Base-by-base conservation (phyloP, 2,888 invertebrate genomes). In the Heliconius cydno region DNA sequence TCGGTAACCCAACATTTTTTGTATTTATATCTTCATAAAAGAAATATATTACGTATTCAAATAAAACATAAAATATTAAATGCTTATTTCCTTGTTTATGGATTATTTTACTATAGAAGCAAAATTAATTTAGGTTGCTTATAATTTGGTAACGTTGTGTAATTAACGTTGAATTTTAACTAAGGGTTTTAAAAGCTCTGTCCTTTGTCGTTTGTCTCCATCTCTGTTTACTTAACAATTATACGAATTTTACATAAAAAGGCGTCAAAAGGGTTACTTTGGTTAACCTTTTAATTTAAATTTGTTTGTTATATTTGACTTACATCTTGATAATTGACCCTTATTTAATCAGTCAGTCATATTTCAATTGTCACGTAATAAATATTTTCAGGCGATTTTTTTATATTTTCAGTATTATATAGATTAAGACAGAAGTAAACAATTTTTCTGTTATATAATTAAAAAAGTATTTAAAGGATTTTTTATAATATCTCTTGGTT, bases 171-270 rank as follows among this genome's bases (percentile, higher is more conserved):
- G 28, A 41, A 72, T 76, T 79, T 82, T 60, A 65, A 68, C 67
- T 65, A 73, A 65, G 3, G 22, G 30, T 28, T 72, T 79, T 79
- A 66, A 70, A 80, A 79, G 70, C 76, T n/a, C 15, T 60, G 71
- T 52, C 68, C 60, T 79, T 80, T 77, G 52, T 73, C 38, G 68
- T 63, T 65, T 52, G 28, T 67, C 67, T 79, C 65, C 52, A 76
- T 63, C 41, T 75, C 57, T 78, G 78, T 81, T 82, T 79, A 78
- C 74, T 30, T 76, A 79, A 52, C 72, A 80, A 82, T 77, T 79
- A 77, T 68, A 80, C 52, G 63, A 75, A 77, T 72, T 74, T 79
- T 76, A 66, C 72, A 78, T 46, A 76, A 77, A 78, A 72, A 76
- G 72, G 79, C 52, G 72, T 76, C 52, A 76, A 77, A 80, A 74